A percentile compares a stretch with the other conserved stretches of the same genome.
Evolutionary conservation across 2,113 vertebrate species (phyloP).

Genomic region (Cephalopholis sonnerati): DNA sequence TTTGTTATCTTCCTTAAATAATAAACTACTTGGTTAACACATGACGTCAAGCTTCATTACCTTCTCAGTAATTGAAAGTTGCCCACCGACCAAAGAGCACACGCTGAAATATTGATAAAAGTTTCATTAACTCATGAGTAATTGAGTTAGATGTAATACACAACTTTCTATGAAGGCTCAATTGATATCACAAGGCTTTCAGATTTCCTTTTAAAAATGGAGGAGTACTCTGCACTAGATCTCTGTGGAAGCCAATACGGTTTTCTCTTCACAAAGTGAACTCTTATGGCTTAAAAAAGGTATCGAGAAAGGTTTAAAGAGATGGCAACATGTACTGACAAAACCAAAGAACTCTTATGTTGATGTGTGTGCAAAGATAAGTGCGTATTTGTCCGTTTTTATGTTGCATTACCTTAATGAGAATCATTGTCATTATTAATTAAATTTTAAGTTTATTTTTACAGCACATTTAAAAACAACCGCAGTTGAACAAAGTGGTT

Average conservation of each 20-base stretch:
- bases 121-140: constrained; percentile 17
- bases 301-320: constrained; percentile 4
- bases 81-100: not conserved
- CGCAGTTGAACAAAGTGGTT: too few relatives aligned
- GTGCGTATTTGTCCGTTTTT: not conserved
- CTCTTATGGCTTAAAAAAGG: too few relatives aligned
- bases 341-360: not conserved
- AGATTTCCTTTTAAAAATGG: not conserved
- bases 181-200: not conserved
- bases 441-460: too few relatives aligned
- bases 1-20: constrained; percentile 3
- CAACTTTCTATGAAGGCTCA: not conserved
- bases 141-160: not conserved
- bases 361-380: not conserved
- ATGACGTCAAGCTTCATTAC: not conserved
- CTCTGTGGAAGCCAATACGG: not conserved
- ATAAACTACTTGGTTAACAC: not conserved
- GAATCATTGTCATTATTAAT: too few relatives aligned
- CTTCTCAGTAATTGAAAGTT: not conserved
- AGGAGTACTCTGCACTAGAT: not conserved
- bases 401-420: too few relatives aligned
- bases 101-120: not conserved
- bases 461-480: too few relatives aligned
- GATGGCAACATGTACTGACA: not conserved
- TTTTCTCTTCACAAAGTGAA: constrained; percentile 3